Percentiles rank a stretch among this genome's conserved stretches.
These are phyloP conservation scores for Ephialtes manifestator DNA, from an alignment of 2,888 invertebrate genomes.

Conservation along the genomic window DNA sequence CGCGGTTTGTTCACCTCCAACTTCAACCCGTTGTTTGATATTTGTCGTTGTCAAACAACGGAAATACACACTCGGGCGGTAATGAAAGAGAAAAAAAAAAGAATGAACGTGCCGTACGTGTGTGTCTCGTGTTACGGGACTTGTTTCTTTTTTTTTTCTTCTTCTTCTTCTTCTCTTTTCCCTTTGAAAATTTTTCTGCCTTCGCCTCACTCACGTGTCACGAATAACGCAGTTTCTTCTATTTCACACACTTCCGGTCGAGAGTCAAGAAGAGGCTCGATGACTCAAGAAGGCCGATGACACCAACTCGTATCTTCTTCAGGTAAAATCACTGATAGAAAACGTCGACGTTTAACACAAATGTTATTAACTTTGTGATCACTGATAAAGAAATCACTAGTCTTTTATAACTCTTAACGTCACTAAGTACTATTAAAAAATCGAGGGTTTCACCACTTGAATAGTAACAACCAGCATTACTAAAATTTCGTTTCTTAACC, in stretches of 20 bases:
- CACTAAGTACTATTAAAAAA: neutral
- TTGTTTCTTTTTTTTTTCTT: too few species aligned
- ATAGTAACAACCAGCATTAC: neutral
- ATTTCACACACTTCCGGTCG: conserved; percentile 63
- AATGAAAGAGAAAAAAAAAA: conserved; percentile 23
- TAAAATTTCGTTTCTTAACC: conserved; percentile 4
- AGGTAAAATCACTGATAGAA: conserved; percentile 8
- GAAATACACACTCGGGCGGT: neutral
- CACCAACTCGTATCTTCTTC: neutral
- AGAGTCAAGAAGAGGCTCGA: conserved; percentile 38
- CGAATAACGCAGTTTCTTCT: conserved; percentile 30
- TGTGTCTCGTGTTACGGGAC: conserved; percentile 56
- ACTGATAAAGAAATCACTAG: neutral
- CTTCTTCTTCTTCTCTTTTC: conserved; percentile 1
- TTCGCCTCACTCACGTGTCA: conserved; percentile 39
- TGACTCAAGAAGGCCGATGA: conserved; percentile 34
- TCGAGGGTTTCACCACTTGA: neutral
- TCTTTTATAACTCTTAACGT: neutral
- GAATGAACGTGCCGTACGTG: conserved; percentile 33
- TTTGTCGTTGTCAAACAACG: conserved; percentile 67
- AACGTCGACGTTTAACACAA: neutral
- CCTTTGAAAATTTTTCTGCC: conserved; percentile 19
- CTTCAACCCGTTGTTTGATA: conserved; percentile 50
- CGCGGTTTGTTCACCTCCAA: conserved; percentile 41
- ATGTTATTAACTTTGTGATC: neutral